These are phyloP conservation scores for Rotaria sp. DNA, from an alignment of 2,888 invertebrate species.

Conservation along the genomic window DNA sequence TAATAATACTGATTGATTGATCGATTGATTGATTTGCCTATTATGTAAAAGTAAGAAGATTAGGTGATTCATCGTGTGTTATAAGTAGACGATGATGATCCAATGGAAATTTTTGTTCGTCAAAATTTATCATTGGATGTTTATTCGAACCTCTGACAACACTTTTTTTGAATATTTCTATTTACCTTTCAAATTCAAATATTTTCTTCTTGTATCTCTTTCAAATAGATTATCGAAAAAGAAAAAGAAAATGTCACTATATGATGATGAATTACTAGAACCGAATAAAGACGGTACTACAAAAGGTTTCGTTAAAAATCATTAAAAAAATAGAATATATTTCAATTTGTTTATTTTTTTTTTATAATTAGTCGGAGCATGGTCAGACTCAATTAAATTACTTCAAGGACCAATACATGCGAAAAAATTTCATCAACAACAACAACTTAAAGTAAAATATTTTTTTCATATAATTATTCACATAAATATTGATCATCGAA, in stretches of 20 bases:
- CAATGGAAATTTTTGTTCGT: too few species aligned
- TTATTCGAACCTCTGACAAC: too few species aligned
- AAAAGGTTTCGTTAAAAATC: neutral
- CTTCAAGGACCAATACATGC: neutral
- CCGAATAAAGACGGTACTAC: neutral
- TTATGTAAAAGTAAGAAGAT: too few species aligned
- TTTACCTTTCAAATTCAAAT: too few species aligned
- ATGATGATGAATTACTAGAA: neutral
- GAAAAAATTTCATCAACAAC: conserved; percentile 18
- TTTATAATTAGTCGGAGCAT: neutral
- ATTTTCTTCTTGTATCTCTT: neutral
- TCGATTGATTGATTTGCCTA: too few species aligned
- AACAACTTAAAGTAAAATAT: neutral
- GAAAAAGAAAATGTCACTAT: neutral
- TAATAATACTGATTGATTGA: too few species aligned
- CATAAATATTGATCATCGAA: neutral
- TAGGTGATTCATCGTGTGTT: too few species aligned
- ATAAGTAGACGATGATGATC: too few species aligned
- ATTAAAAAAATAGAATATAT: neutral
- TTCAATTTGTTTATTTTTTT: neutral
- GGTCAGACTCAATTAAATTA: neutral
- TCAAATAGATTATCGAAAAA: neutral
- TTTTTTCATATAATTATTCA: too few species aligned
- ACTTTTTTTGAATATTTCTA: too few species aligned
- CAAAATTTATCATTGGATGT: too few species aligned